Percentiles rank a stretch among this genome's conserved stretches.
Conservation (phyloP, 2,888 invertebrate genomes). For the Arenicola marina region DNA sequence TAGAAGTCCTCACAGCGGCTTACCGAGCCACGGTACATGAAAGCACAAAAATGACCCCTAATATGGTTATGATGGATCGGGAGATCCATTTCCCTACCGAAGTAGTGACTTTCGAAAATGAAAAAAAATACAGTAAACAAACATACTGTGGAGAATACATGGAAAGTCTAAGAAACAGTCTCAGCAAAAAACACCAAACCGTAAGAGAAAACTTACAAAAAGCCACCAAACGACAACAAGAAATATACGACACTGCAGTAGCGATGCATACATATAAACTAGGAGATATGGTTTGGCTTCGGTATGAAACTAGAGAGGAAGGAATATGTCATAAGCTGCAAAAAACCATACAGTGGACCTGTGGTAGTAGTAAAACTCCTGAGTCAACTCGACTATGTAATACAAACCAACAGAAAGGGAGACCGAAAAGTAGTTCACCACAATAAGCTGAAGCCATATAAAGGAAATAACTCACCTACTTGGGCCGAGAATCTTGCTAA, state of each 20-base stretch:
- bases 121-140: background rate
- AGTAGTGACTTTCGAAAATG: background rate
- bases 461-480: background rate
- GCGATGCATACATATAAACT: background rate
- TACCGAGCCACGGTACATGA: constrained; percentile 1
- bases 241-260: background rate
- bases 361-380: background rate
- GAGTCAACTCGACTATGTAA: background rate
- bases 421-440: background rate
- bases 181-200: background rate
- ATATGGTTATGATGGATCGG: background rate
- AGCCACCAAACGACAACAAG: background rate
- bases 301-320: background rate
- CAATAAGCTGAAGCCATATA: background rate
- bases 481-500: background rate
- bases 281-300: background rate
- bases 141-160: background rate
- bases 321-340: background rate
- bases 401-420: background rate
- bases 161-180: background rate
- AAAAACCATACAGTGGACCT: background rate
- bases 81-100: background rate
- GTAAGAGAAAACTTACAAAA: background rate
- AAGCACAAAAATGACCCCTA: background rate
- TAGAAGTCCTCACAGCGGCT: background rate